Base-by-base conservation (phyloP, 2,888 invertebrate genomes). In the Synanthedon vespiformis region DNA sequence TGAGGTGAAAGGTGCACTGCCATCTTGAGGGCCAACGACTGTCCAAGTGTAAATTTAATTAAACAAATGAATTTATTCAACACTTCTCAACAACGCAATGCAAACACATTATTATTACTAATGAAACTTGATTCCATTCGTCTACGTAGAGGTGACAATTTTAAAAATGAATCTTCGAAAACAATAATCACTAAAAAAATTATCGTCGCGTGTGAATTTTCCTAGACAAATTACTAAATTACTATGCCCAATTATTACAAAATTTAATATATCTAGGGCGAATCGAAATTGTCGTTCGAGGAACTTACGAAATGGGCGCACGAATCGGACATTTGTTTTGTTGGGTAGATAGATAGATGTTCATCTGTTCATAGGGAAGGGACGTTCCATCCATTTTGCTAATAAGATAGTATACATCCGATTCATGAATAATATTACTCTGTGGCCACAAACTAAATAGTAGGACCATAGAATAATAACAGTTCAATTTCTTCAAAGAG, bases 311-410 rank as follows among this genome's bases (percentile, higher is more conserved):
- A 87, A 87, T 84, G 85, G 84, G 82, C 80, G 80, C 80, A 87
- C 80, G 80, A 81, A 83, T 85, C 85, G 78, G 87, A 87, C 87
- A 88, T 88, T 88, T 88, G 87, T 88, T 88, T 85, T 85, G 84
- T 86, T 74, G 70, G 67, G 73, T 75, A 61, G 58, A 61, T 63
- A 58, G 55, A 55, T 27, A 58, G 59, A 57, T 56, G 56, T 59
- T 65, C 64, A 68, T 64, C 66, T 70, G 66, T 67, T 69, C 59
- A 22, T 14, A 16, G 48, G 11, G 48, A 34, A 16, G 48, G 11
- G 48, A 34, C 34, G 34, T 34, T 34, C 34, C 34, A 34, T 10
- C 34, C 34, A 34, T 34, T 34, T 34, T 34, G 34, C 34, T 34
- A 34, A 34, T 34, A 34, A 2, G 2, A 34, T 34, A 34, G 34